Evolutionary conservation across 2,888 invertebrate genomes (phyloP), one percentile per base, ranked within the genome.

Genomic region (Campaea margaritaria): DNA sequence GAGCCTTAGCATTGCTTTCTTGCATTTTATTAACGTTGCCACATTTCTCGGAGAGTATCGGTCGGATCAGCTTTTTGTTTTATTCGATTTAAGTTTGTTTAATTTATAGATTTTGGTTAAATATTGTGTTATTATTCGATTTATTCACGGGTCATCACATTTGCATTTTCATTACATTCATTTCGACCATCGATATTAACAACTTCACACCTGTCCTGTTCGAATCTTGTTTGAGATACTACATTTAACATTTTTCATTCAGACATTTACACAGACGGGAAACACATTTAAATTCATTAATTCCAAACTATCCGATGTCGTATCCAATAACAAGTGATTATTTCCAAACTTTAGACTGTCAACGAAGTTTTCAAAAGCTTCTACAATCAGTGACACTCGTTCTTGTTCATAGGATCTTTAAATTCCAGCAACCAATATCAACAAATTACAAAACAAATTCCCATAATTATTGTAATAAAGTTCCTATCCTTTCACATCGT

Each of bases 91-190:
- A 47, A 47, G 60, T 56, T 44, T 46, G 58, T 58, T 67, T 55
- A 52, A 47, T 52, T 49, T 48, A 57, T 57, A 16, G 49, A 54
- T 44, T 43, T 42, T 46, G 47, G 47, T 48, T 59, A 51, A 61
- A 47, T 59, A 53, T 48, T 48, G 41, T 58, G 38, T 52, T 64
- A 59, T 49, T 50, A 49, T 52, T 50, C 45, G 41, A 73, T 72
- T 72, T 73, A 77, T 78, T 75, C 64, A 72, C 69, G 63, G 72
- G 72, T 75, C 61, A 69, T 75, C 71, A 75, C 71, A 76, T 78
- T 74, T 70, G 67, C 77, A 78, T 78, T 74, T 76, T 70, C 70
- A 76, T 78, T 69, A 72, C 69, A 73, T 74, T 69, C 62, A 72
- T 74, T 70, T 73, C 73, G 54, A 67, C 68, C 77, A 70, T 72